A percentile compares a stretch with the other conserved stretches of the same genome.
Conservation (phyloP, 2,113 vertebrate genomes). For the Pachyramphus minor region DNA sequence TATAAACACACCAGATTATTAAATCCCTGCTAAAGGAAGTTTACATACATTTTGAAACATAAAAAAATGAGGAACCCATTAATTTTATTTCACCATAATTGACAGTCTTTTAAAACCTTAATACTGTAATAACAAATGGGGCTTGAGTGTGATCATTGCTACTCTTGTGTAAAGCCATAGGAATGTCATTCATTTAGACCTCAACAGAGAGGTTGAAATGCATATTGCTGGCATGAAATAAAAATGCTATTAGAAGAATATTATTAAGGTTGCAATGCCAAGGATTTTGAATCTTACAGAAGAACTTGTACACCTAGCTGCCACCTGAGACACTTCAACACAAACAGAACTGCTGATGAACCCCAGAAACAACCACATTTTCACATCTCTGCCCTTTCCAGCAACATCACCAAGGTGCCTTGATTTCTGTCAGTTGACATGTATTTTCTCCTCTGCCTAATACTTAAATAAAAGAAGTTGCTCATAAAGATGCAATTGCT, state of each 20-base stretch:
- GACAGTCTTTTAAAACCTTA: constrained; percentile 1
- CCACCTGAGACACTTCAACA: not conserved
- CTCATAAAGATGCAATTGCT: not conserved
- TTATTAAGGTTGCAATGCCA: not conserved
- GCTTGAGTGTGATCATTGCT: not conserved
- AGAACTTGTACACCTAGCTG: not conserved
- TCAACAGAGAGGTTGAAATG: not conserved
- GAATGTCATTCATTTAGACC: not conserved
- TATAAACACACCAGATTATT: not conserved
- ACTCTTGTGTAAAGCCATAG: not conserved
- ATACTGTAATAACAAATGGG: not conserved
- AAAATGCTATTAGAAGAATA: not conserved
- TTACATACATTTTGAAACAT: not conserved
- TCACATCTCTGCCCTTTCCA: not conserved
- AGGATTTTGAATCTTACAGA: not conserved
- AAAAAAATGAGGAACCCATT: not conserved
- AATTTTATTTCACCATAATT: not conserved
- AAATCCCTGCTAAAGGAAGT: not conserved
- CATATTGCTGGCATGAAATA: not conserved
- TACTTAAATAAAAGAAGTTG: not conserved
- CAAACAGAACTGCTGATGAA: fast-evolving
- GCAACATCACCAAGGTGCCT: not conserved
- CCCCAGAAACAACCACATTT: not conserved
- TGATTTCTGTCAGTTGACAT: fast-evolving
- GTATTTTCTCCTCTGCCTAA: not conserved